These are phyloP conservation scores for Harpagifer antarcticus DNA, from an alignment of 2,797 vertebrate genomes.

Conservation along the genomic window DNA sequence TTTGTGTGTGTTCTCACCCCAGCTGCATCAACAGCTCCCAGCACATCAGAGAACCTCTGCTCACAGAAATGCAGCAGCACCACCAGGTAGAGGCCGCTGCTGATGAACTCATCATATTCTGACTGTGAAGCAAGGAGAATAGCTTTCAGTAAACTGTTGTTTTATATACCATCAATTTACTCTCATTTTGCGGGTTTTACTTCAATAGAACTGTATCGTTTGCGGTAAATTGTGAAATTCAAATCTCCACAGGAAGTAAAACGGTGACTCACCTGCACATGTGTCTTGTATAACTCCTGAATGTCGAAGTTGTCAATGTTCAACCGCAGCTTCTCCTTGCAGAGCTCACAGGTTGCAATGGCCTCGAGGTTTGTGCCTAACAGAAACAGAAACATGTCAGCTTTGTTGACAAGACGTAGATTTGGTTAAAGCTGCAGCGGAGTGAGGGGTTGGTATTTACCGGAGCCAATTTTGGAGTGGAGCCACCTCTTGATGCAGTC, in stretches of 20 bases:
- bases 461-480: conserved; percentile 96
- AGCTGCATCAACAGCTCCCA: conserved; percentile 93
- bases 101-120: conserved; percentile 98
- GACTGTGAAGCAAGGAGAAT: conserved; percentile 82
- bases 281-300: conserved; percentile 95
- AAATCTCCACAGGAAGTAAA: background rate
- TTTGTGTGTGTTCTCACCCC: conserved; percentile 87
- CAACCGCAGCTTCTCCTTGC: conserved; percentile 95
- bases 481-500: conserved; percentile 99
- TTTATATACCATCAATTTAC: background rate
- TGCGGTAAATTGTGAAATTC: background rate
- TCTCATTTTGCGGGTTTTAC: background rate
- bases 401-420: too few species aligned
- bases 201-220: background rate
- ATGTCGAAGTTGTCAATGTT: conserved; percentile 98
- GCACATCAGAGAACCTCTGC: conserved; percentile 97
- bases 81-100: conserved; percentile 97
- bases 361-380: conserved; percentile 93
- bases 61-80: conserved; percentile 97
- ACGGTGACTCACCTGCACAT: conserved; percentile 90
- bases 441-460: conserved; percentile 74
- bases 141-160: background rate
- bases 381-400: background rate
- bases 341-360: conserved; percentile 97
- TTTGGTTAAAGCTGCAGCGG: background rate